Conservation (phyloP, 2,888 invertebrate genomes). For the Cancer borealis region DNA sequence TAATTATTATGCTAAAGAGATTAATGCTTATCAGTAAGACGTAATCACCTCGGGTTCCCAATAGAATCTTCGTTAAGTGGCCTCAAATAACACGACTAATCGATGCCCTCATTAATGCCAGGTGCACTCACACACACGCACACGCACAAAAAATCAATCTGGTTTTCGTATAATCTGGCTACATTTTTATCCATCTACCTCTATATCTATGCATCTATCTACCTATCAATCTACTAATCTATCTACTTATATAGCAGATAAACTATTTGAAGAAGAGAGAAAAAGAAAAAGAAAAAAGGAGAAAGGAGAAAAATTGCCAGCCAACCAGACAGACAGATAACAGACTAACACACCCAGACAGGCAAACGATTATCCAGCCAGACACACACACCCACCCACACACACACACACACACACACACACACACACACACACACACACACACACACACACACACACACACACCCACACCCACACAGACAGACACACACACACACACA, state of each 20-base stretch:
- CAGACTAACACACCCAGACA: background rate
- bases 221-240: background rate
- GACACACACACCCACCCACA: background rate
- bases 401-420: constrained; percentile 20
- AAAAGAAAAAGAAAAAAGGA: constrained; percentile 42
- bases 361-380: background rate
- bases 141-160: background rate
- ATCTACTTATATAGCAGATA: background rate
- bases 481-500: constrained; percentile 20
- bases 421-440: constrained; percentile 20
- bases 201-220: background rate
- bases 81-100: background rate
- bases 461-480: background rate
- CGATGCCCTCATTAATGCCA: background rate
- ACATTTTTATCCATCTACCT: background rate
- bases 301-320: constrained; percentile 54
- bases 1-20: background rate
- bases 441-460: constrained; percentile 20
- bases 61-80: background rate
- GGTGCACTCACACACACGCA: background rate
- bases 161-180: too few species aligned
- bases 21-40: background rate
- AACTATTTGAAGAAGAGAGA: background rate
- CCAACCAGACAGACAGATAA: background rate
- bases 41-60: background rate